phyloP scores from a whole-genome alignment of 2,888 invertebrate species.

The Tiliacea citrago region DNA sequence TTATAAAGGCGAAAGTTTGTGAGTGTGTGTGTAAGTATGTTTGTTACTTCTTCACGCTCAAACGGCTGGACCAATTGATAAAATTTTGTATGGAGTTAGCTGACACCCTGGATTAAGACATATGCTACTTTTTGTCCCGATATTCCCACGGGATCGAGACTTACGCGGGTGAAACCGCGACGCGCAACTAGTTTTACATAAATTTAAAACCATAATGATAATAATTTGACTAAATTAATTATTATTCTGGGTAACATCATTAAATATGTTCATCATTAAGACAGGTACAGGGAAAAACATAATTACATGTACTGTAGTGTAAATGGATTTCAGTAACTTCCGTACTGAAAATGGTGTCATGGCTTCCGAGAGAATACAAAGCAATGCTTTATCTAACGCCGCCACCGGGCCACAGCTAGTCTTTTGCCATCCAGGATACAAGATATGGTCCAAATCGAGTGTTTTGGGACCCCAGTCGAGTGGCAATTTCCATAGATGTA shows the following conservation, averaged over 20 bases:
- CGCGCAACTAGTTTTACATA: too few species aligned
- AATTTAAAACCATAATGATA: neutral
- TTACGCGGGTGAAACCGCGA: too few species aligned
- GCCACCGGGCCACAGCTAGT: neutral
- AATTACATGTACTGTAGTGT: slow-evolving; percentile 3
- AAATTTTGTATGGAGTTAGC: too few species aligned
- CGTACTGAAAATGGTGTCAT: slow-evolving; percentile 40
- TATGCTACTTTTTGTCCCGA: too few species aligned
- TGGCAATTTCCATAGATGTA: slow-evolving; percentile 60
- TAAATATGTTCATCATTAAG: neutral
- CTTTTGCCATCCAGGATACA: slow-evolving; percentile 22
- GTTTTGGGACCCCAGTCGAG: slow-evolving; percentile 39
- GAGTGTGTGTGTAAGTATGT: too few species aligned
- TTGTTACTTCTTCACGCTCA: too few species aligned
- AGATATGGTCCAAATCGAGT: slow-evolving; percentile 38
- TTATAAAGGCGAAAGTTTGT: too few species aligned
- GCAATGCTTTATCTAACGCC: slow-evolving; percentile 40
- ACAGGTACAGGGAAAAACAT: neutral
- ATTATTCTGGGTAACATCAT: slow-evolving; percentile 4
- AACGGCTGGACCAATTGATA: too few species aligned
- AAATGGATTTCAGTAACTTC: slow-evolving; percentile 32
- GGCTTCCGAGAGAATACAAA: slow-evolving; percentile 42
- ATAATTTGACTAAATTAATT: slow-evolving; percentile 8
- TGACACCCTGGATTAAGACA: too few species aligned
- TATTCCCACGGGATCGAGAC: too few species aligned